phyloP scores from a whole-genome alignment of 2,888 invertebrate genomes.

The Cryptus armator region DNA sequence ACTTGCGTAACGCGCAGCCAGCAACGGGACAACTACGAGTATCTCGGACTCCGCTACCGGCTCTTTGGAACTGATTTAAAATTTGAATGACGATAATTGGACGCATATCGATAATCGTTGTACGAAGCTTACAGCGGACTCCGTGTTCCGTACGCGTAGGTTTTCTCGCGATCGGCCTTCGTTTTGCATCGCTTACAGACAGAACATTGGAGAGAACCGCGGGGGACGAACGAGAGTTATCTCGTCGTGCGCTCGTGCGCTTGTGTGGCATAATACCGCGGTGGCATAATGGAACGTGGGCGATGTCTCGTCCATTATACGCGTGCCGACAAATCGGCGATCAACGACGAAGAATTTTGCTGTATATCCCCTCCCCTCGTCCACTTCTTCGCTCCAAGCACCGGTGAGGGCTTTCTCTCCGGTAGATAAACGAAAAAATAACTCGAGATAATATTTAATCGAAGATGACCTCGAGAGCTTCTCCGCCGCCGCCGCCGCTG shows the following conservation, averaged over 20 bases:
- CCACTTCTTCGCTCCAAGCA: neutral
- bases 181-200: neutral
- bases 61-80: too few species aligned
- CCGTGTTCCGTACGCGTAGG: too few species aligned
- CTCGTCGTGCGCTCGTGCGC: conserved; percentile 33
- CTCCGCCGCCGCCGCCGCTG: conserved; percentile 16
- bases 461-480: conserved; percentile 27
- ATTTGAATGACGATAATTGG: too few species aligned
- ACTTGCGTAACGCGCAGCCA: conserved; percentile 75
- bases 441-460: conserved; percentile 58
- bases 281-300: conserved; percentile 75
- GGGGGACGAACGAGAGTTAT: conserved; percentile 1
- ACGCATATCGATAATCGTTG: too few species aligned
- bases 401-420: conserved; percentile 10
- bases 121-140: too few species aligned
- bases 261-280: conserved; percentile 76
- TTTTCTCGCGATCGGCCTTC: conserved; percentile 13
- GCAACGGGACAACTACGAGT: neutral
- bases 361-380: neutral
- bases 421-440: conserved; percentile 15
- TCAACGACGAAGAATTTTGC: conserved; percentile 48
- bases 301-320: conserved; percentile 75
- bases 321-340: conserved; percentile 54
- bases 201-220: neutral
- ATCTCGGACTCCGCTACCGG: neutral